phyloP scores from a whole-genome alignment of 2,888 invertebrate genomes.

The Alloscopus bannaensis region DNA sequence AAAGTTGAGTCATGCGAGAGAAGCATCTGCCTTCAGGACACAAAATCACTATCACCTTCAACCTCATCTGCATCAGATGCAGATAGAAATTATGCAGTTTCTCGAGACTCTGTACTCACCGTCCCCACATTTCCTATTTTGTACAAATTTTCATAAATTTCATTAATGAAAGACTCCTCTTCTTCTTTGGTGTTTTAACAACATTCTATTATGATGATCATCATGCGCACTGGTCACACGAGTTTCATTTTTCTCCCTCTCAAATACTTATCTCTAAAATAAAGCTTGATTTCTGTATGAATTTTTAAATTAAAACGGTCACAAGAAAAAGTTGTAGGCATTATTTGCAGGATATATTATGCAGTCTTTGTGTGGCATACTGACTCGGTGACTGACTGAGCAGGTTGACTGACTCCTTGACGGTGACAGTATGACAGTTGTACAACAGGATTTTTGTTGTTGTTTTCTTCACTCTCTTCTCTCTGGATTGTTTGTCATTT shows the following conservation, averaged over 20 bases:
- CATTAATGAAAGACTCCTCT: slow-evolving; percentile 32
- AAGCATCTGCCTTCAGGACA: slow-evolving; percentile 29
- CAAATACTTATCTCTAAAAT: slow-evolving; percentile 17
- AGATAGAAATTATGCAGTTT: not conserved
- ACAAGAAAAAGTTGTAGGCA: too few relatives aligned
- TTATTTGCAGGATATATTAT: too few relatives aligned
- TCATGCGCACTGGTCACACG: slow-evolving; percentile 48
- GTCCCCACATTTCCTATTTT: slow-evolving; percentile 35
- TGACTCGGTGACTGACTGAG: slow-evolving; percentile 29
- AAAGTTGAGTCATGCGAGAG: not conserved
- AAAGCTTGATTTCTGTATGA: not conserved
- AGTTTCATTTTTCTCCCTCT: slow-evolving; percentile 42
- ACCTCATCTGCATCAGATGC: not conserved
- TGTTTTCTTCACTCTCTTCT: not conserved
- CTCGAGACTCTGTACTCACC: too few relatives aligned
- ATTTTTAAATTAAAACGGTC: slow-evolving; percentile 1
- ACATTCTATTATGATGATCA: slow-evolving; percentile 24
- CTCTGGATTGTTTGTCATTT: not conserved
- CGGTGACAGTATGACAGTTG: slow-evolving; percentile 19
- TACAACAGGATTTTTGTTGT: too few relatives aligned
- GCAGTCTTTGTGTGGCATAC: slow-evolving; percentile 39
- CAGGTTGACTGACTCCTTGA: slow-evolving; percentile 51
- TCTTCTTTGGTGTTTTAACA: slow-evolving; percentile 28
- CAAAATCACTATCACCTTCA: slow-evolving; percentile 12
- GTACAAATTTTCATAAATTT: slow-evolving; percentile 34